Evolutionary conservation across 2,888 invertebrate genomes (phyloP).

Genomic region (Chrysina gloriosa): DNA sequence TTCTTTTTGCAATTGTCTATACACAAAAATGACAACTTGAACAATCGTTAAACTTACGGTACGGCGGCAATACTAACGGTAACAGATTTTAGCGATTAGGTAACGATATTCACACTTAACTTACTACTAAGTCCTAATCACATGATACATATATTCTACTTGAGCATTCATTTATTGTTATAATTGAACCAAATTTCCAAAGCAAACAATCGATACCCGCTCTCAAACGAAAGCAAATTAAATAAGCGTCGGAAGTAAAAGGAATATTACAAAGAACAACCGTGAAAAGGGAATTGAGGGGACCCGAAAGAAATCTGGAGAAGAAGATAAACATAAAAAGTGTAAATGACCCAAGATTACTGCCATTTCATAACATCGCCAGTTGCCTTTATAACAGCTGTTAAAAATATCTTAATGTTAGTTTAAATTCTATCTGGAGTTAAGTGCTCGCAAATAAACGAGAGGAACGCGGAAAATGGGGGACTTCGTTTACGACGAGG

Average conservation of each 20-base stretch:
- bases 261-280: background rate
- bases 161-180: no score
- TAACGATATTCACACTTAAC: no score
- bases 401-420: slow-evolving; percentile 64
- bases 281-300: slow-evolving; percentile 1
- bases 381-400: slow-evolving; percentile 59
- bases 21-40: no score
- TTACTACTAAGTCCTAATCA: no score
- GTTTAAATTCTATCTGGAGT: slow-evolving; percentile 63
- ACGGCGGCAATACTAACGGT: no score
- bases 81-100: no score
- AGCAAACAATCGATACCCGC: background rate
- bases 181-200: no score
- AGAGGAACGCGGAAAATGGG: slow-evolving; percentile 51
- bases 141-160: no score
- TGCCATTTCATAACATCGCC: slow-evolving; percentile 58
- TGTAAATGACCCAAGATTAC: slow-evolving; percentile 59
- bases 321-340: slow-evolving; percentile 61
- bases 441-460: slow-evolving; percentile 62
- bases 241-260: slow-evolving; percentile 4
- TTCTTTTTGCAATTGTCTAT: no score
- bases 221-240: slow-evolving; percentile 8
- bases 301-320: slow-evolving; percentile 27
- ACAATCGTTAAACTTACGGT: no score
- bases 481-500: slow-evolving; percentile 51